Evolutionary conservation across 23 tunicate species (phyloP).

Genomic region (Trididemnum nubilum): DNA sequence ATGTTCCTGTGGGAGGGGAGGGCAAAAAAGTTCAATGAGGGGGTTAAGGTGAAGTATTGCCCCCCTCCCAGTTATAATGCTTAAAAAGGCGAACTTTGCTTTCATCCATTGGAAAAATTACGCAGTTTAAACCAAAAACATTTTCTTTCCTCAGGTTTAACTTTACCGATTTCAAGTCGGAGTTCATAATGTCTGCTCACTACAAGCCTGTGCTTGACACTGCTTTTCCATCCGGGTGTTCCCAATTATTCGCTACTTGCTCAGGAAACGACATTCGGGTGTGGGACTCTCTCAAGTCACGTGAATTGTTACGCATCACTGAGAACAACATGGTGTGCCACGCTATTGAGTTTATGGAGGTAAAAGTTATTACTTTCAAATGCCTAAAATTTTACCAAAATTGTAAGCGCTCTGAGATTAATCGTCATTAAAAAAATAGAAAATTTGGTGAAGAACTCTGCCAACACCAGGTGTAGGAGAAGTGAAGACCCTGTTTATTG

Average conservation of each 20-base stretch:
- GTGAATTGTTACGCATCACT: conserved; percentile 85
- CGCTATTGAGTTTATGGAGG: conserved; percentile 86
- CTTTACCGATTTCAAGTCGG: conserved; percentile 66
- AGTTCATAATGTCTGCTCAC: conserved; percentile 84
- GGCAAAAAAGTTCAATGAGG: no score
- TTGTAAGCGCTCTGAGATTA: no score
- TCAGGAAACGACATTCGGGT: conserved; percentile 81
- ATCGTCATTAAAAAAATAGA: neutral
- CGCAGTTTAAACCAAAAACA: neutral
- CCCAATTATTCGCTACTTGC: conserved; percentile 86
- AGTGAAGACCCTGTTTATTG: no score
- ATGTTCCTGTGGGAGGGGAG: no score
- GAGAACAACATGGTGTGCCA: conserved; percentile 92
- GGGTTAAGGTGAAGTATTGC: no score
- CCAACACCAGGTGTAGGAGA: no score
- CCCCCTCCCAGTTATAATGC: no score
- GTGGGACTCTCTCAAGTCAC: conserved; percentile 80
- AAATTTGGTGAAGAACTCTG: no score
- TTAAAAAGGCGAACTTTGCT: no score
- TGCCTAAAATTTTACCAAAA: no score
- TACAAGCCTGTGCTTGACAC: conserved; percentile 75
- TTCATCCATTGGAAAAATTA: no score
- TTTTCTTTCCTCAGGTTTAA: conserved; percentile 52
- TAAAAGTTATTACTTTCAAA: conserved; percentile 8
- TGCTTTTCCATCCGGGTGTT: conserved; percentile 73